Evolutionary conservation across 2,113 vertebrate species (phyloP).

Genomic region (Athene noctua): DNA sequence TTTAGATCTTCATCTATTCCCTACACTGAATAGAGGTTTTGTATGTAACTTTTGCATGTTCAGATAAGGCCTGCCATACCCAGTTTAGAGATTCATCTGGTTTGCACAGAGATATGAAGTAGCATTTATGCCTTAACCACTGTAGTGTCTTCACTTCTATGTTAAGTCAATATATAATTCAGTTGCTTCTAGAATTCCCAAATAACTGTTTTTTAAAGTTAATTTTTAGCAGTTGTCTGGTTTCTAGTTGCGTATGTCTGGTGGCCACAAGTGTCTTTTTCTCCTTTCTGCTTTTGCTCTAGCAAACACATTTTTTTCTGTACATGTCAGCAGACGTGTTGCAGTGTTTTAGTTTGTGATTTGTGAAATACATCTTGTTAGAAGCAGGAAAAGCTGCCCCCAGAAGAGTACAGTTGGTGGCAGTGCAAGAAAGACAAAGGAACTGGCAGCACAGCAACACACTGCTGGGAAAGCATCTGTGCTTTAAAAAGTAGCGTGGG

Average conservation of each 20-base stretch:
- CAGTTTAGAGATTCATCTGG: not conserved
- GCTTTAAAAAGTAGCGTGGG: not conserved
- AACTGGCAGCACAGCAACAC: slow-evolving; percentile 9
- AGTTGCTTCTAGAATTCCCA: not conserved
- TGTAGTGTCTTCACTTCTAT: not conserved
- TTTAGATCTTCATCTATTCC: not conserved
- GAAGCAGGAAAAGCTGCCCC: not conserved
- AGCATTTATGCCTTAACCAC: not conserved
- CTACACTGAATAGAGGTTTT: not conserved
- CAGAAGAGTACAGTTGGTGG: not conserved
- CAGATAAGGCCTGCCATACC: not conserved
- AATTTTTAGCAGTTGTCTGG: not conserved
- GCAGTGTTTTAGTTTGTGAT: not conserved
- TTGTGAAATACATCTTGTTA: not conserved
- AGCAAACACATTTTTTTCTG: not conserved
- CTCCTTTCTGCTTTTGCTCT: not conserved
- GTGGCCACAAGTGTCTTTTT: not conserved
- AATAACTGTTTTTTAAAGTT: not conserved
- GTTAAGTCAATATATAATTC: not conserved
- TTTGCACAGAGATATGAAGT: not conserved
- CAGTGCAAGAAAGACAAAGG: not conserved
- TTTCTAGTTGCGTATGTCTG: not conserved
- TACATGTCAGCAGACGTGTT: not conserved
- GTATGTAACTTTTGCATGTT: not conserved
- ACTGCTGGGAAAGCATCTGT: slow-evolving; percentile 46